These are phyloP conservation scores for Paguma larvata DNA, from an alignment of 2,797 vertebrate genomes.

Conservation along the genomic window DNA sequence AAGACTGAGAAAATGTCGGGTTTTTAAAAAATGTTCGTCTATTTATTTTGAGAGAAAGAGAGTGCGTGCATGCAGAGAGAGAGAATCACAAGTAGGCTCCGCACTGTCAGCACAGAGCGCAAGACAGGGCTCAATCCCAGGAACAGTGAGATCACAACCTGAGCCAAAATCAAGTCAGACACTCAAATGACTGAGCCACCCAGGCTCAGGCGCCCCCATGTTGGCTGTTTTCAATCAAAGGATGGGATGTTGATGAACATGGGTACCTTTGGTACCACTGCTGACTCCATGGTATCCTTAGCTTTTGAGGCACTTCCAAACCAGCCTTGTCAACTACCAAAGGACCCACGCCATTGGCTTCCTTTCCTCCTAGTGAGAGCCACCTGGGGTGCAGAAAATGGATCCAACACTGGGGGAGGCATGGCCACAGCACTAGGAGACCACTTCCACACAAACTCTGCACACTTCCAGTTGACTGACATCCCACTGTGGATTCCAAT, in stretches of 20 bases:
- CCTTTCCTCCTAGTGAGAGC: neutral
- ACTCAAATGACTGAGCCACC: neutral
- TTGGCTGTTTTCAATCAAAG: neutral
- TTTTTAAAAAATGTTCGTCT: too few relatives aligned
- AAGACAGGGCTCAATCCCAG: neutral
- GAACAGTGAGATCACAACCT: neutral
- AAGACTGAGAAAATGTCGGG: neutral
- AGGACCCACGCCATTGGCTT: neutral
- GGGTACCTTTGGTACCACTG: neutral
- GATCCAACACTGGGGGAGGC: neutral
- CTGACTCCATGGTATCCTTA: neutral
- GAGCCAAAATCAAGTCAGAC: neutral
- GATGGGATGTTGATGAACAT: neutral
- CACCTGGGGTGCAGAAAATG: neutral
- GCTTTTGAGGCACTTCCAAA: slow-evolving; percentile 19
- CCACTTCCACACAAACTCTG: neutral
- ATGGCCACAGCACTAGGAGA: neutral
- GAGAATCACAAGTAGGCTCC: neutral
- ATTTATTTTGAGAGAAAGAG: neutral
- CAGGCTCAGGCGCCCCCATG: neutral
- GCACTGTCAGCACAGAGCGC: neutral
- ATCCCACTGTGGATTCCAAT: neutral
- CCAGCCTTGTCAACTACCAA: neutral
- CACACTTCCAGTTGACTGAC: neutral
- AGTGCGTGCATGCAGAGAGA: neutral